A percentile compares a stretch with the other conserved stretches of the same genome.
Evolutionary conservation across 1,140 invertebrate genomes (phyloP).

Genomic region (Harlomillsia oculata): DNA sequence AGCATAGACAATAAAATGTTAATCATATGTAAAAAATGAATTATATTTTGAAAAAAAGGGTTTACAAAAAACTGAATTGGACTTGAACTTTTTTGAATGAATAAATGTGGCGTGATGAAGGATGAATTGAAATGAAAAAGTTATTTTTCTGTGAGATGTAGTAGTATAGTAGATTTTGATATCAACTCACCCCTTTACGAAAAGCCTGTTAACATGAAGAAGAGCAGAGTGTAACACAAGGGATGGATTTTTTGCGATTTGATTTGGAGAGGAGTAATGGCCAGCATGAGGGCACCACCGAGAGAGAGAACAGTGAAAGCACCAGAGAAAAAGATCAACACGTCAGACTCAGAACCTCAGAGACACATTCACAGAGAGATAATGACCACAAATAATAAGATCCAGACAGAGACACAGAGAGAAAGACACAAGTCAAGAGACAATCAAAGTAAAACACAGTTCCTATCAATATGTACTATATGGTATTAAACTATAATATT

Average conservation of each 20-base stretch:
- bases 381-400: not conserved
- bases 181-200: conserved; percentile 37
- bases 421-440: conserved; percentile 34
- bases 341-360: conserved; percentile 20
- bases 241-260: conserved; percentile 22
- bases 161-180: not conserved
- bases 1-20: too few species aligned
- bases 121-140: conserved; percentile 29
- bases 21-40: too few species aligned
- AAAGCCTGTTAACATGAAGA: conserved; percentile 34
- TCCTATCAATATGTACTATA: too few species aligned
- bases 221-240: conserved; percentile 25
- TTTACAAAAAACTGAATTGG: too few species aligned
- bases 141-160: too few species aligned
- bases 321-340: conserved; percentile 30
- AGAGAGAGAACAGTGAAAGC: conserved; percentile 36
- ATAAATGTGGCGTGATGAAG: too few species aligned
- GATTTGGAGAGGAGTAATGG: conserved; percentile 26
- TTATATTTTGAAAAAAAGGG: too few species aligned
- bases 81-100: too few species aligned
- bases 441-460: conserved; percentile 8
- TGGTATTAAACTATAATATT: too few species aligned
- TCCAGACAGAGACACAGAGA: conserved; percentile 25
- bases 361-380: conserved; percentile 28
- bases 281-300: conserved; percentile 35